These are phyloP conservation scores for Siniperca obscura DNA, from an alignment of 2,797 vertebrate species.

Conservation along the genomic window DNA sequence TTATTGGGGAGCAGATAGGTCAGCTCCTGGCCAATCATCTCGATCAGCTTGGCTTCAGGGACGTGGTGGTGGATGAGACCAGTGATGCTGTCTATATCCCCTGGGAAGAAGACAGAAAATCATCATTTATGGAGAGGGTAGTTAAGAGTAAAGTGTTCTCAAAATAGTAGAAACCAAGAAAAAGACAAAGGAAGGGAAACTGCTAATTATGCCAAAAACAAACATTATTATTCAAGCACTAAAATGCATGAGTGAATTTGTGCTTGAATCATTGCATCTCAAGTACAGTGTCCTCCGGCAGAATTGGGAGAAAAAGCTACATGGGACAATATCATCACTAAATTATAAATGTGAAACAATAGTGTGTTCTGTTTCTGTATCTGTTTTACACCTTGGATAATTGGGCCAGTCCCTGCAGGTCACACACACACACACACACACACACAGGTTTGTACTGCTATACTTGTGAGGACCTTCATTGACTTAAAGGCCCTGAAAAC, in stretches of 20 bases:
- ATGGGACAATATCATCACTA: conserved; percentile 41
- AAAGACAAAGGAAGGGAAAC: conserved; percentile 28
- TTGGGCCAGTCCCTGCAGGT: not conserved
- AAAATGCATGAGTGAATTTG: conserved; percentile 26
- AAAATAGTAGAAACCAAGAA: conserved; percentile 10
- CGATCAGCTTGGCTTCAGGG: conserved; percentile 94
- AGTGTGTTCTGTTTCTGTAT: conserved; percentile 14
- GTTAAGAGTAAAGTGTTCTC: not conserved
- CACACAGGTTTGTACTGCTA: conserved; percentile 2
- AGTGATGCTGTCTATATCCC: conserved; percentile 89
- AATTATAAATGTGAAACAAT: conserved; percentile 49
- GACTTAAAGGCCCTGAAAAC: not conserved
- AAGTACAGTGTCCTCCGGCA: conserved; percentile 52
- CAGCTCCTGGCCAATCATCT: conserved; percentile 94
- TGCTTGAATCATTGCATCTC: conserved; percentile 37
- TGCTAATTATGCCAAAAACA: conserved; percentile 31
- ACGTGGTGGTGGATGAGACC: conserved; percentile 93
- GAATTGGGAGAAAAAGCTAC: conserved; percentile 16
- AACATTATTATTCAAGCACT: conserved; percentile 34
- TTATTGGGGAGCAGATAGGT: conserved; percentile 95
- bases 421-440: not conserved
- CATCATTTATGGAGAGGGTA: not conserved
- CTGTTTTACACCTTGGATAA: conserved; percentile 37
- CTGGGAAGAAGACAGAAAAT: conserved; percentile 74
- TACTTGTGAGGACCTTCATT: not conserved